Conservation (phyloP, 2,113 vertebrate genomes). For the Galemys pyrenaicus region DNA sequence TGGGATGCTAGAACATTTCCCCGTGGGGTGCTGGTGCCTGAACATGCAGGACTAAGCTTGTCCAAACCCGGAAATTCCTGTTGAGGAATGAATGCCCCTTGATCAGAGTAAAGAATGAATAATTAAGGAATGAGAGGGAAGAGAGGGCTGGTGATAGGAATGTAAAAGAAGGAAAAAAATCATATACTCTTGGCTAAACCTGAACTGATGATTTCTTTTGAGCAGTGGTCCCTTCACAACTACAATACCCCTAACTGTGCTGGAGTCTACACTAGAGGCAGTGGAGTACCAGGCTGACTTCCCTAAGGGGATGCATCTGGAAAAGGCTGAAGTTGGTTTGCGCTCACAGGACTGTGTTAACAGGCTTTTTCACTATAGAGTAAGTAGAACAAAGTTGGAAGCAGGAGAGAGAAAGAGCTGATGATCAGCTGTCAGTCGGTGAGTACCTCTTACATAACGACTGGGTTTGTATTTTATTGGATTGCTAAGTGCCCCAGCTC, state of each 20-base stretch:
- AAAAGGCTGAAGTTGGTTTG: neutral
- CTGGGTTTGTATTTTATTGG: neutral
- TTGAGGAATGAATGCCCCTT: constrained; percentile 73
- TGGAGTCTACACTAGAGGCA: neutral
- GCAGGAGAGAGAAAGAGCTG: neutral
- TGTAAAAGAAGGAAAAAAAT: neutral
- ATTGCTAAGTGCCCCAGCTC: constrained; percentile 12
- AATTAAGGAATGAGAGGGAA: neutral
- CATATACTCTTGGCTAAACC: neutral
- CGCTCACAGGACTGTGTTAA: neutral
- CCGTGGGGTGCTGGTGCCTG: constrained; percentile 90
- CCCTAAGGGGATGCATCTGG: neutral
- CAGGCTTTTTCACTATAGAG: neutral
- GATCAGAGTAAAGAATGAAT: constrained; percentile 31
- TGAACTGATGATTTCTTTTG: neutral
- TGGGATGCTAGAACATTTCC: constrained; percentile 91
- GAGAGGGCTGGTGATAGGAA: neutral
- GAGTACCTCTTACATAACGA: neutral
- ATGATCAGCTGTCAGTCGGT: neutral
- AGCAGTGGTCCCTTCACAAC: neutral
- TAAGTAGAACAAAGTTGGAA: neutral
- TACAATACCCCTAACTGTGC: neutral
- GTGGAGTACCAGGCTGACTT: neutral
- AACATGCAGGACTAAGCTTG: constrained; percentile 91
- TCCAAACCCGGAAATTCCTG: constrained; percentile 94